Base-by-base conservation (phyloP, 2,888 invertebrate genomes). In the Resseliella maxima region DNA sequence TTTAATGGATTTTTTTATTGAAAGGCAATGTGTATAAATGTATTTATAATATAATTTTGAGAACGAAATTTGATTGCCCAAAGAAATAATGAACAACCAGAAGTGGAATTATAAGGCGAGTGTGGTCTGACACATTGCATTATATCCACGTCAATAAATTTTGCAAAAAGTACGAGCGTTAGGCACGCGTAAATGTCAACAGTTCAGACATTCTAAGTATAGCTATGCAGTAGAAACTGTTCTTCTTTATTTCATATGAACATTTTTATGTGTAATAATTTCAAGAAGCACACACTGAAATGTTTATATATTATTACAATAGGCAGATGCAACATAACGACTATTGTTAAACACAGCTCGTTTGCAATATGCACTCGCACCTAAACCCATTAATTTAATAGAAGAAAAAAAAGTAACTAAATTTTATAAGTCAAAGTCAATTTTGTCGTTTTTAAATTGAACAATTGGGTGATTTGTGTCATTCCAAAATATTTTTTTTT, bases 251-350 rank as follows among this genome's bases (percentile, higher is more conserved):
- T 50, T 2, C 2, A 50, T 50, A 18, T 18, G 41, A 50, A 5
- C 59, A 59, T 59, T 27, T 59, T 59, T 59, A 59, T 59, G n/a
- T 59, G 59, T 59, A 27, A 59, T 59, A 59, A 59, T 24, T 8
- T 59, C 59, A n/a, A 59, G 59, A 59, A 24, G 59, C 27, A 59
- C 59, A 12, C 1, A 59, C 24, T 59, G 59, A 59, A 59, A 59
- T 27, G 59, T 59, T n/a, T 59, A 59, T 24, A n/a, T 8, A 24
- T 24, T 12, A 24, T 59, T 59, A 8, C n/a, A 24, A 24, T 8
- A 59, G 59, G 59, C 59, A 59, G 59, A 59, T 59, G 59, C 59
- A 59, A 0, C 59, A 59, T 2, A 59, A 59, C 5, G 59, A n/a
- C 59, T 27, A 59, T 59, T 59, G 59, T 59, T 18, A 50, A 21